phyloP scores from a whole-genome alignment of 1,140 invertebrate species.

The Micrasema longulum region DNA sequence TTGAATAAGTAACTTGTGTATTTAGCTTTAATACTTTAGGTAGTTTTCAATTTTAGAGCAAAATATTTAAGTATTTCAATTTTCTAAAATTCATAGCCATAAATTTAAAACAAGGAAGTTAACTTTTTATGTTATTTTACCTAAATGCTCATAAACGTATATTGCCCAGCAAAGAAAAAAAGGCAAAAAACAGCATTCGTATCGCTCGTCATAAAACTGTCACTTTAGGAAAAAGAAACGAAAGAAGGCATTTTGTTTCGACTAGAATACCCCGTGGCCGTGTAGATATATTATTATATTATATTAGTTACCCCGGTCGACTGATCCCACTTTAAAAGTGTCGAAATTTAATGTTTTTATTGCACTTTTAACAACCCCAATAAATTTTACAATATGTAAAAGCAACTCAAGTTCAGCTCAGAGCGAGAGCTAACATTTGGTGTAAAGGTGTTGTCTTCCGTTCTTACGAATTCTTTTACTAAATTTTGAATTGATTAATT shows the following conservation, averaged over 20 bases:
- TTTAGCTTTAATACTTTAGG: no score
- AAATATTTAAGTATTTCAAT: no score
- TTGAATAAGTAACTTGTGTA: no score
- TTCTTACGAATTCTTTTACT: no score
- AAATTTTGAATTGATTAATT: no score
- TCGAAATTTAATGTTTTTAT: conserved; percentile 56
- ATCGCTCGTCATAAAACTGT: conserved; percentile 46
- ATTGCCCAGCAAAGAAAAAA: conserved; percentile 22
- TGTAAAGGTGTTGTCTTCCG: no score
- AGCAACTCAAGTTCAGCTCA: conserved; percentile 46
- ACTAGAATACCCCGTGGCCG: conserved; percentile 36
- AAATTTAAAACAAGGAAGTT: conserved; percentile 52
- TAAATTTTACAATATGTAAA: conserved; percentile 55
- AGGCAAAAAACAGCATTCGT: conserved; percentile 33
- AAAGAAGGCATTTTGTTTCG: conserved; percentile 44
- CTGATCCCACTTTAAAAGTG: conserved; percentile 54
- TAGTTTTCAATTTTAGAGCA: no score
- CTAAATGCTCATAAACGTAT: conserved; percentile 49
- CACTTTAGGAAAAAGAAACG: conserved; percentile 9
- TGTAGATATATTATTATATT: no score
- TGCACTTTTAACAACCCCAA: conserved; percentile 51
- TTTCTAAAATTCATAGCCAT: conserved; percentile 27
- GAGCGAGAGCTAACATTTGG: neutral
- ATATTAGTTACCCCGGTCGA: conserved; percentile 22
- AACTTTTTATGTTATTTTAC: conserved; percentile 42